These are phyloP conservation scores for Trigoniulus corallinus DNA, from an alignment of 1,140 invertebrate genomes.

Conservation along the genomic window DNA sequence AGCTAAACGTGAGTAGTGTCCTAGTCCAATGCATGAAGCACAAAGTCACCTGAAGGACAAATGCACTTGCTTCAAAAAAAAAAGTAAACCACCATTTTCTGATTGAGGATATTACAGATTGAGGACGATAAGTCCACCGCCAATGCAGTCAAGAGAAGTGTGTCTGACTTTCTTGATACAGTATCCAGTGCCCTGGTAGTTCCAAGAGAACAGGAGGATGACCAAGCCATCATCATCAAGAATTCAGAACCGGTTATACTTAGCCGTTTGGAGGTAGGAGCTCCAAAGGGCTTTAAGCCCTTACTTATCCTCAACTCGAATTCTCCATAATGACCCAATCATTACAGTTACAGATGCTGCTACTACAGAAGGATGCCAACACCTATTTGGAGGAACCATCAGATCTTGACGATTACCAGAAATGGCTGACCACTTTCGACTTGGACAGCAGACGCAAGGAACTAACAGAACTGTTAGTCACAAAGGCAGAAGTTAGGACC, in stretches of 20 bases:
- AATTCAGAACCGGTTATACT: conserved; percentile 19
- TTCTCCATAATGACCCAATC: too few relatives aligned
- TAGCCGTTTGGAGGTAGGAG: conserved; percentile 33
- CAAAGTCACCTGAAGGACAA: too few relatives aligned
- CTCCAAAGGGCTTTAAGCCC: not conserved
- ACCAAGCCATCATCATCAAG: conserved; percentile 41
- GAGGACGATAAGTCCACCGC: conserved; percentile 47
- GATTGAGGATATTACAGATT: conserved; percentile 34
- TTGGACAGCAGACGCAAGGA: conserved; percentile 26
- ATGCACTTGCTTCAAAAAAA: too few relatives aligned
- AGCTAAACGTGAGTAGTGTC: conserved; percentile 36
- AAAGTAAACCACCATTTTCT: too few relatives aligned
- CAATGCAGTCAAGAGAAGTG: conserved; percentile 46
- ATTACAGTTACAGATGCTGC: conserved; percentile 27
- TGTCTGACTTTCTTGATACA: conserved; percentile 39
- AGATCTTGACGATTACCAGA: conserved; percentile 24
- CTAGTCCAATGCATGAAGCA: too few relatives aligned
- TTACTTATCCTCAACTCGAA: not conserved
- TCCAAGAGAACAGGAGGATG: conserved; percentile 46
- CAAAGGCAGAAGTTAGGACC: conserved; percentile 24
- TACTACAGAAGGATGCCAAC: conserved; percentile 26
- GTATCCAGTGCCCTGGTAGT: conserved; percentile 47
- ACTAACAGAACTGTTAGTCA: conserved; percentile 29
- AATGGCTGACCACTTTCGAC: conserved; percentile 28
- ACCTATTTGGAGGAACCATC: conserved; percentile 29